Conservation (phyloP, 1,140 invertebrate genomes). For the Propsilocerus akamusi region DNA sequence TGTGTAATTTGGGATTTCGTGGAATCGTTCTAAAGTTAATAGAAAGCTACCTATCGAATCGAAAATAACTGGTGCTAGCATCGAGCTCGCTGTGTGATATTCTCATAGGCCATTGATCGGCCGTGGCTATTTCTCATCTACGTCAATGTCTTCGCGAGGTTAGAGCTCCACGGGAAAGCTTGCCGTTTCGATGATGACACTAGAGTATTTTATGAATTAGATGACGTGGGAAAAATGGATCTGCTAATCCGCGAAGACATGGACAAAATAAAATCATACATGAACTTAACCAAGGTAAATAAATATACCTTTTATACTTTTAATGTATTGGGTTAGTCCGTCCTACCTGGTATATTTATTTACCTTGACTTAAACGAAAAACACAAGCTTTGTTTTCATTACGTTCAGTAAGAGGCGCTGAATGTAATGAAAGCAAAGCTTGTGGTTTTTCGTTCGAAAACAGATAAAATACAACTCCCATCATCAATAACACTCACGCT, state of each 20-base stretch:
- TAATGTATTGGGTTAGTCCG: too few relatives aligned
- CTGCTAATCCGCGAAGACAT: background rate
- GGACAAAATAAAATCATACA: background rate
- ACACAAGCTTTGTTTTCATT: too few relatives aligned
- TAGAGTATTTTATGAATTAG: background rate
- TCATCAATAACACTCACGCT: background rate
- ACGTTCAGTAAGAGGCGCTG: too few relatives aligned
- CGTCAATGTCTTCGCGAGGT: background rate
- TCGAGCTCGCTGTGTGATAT: background rate
- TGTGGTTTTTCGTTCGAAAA: background rate
- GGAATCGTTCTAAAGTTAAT: background rate
- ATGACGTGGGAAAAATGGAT: background rate
- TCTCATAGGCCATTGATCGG: background rate
- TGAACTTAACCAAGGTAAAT: background rate
- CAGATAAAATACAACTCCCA: background rate
- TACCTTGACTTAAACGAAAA: too few relatives aligned
- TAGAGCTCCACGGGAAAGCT: background rate
- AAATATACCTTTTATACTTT: too few relatives aligned
- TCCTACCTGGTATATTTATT: too few relatives aligned
- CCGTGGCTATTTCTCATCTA: background rate
- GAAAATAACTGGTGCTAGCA: background rate
- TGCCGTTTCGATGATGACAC: background rate
- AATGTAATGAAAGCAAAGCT: background rate
- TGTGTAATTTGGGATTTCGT: slow-evolving; percentile 3
- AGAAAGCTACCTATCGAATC: background rate